Evolutionary conservation across 2,797 vertebrate genomes (phyloP).

Genomic region (Thalassophryne amazonica): DNA sequence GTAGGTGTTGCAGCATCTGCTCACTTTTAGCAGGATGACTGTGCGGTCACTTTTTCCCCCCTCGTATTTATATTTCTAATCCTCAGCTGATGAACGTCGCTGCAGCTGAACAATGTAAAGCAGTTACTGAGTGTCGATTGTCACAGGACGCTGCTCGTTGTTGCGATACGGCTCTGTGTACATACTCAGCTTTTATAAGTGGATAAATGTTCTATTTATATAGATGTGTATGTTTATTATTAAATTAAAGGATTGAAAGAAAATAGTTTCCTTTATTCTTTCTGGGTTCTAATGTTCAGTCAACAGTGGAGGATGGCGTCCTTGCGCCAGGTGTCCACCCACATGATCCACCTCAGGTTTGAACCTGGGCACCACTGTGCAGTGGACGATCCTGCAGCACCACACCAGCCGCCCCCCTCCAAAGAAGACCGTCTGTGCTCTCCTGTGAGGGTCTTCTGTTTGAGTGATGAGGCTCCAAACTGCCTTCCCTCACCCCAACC

Average conservation of each 20-base stretch:
- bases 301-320: no score
- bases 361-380: no score
- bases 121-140: constrained; percentile 21
- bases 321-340: no score
- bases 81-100: not conserved
- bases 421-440: no score
- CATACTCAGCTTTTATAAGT: constrained; percentile 53
- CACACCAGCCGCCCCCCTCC: no score
- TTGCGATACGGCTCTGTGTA: constrained; percentile 33
- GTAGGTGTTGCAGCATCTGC: not conserved
- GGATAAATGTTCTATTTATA: constrained; percentile 54
- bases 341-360: no score
- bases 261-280: not conserved
- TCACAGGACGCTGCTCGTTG: constrained; percentile 5
- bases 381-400: no score
- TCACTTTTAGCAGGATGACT: constrained; percentile 22
- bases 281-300: no score
- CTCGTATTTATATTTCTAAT: not conserved
- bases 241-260: constrained; percentile 42
- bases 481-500: no score
- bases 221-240: constrained; percentile 61
- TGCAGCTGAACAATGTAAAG: constrained; percentile 17
- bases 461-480: no score
- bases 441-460: no score
- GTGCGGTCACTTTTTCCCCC: not conserved